Percentiles rank a stretch among this genome's conserved stretches.
Conservation (phyloP, 2,797 vertebrate species). For the Tenualosa ilisha region DNA sequence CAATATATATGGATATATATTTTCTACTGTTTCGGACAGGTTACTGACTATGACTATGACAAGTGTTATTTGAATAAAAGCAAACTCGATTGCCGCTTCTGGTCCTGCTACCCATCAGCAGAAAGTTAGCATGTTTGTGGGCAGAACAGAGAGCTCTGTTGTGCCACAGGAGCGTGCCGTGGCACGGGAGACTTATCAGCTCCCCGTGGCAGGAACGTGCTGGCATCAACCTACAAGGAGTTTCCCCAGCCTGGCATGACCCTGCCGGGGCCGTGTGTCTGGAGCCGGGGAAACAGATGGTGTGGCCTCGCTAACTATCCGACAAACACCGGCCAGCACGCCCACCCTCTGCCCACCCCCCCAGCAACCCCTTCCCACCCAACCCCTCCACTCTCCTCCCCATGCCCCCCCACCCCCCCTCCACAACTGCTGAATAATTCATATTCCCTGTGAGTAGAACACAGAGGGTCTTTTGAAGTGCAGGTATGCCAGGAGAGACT, state of each 20-base stretch:
- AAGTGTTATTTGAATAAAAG: not conserved
- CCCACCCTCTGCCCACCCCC: conserved; percentile 44
- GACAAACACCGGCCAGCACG: conserved; percentile 59
- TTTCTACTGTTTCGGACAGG: not conserved
- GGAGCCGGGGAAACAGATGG: conserved; percentile 77
- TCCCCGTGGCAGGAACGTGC: conserved; percentile 49
- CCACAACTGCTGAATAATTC: conserved; percentile 72
- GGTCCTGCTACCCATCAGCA: conserved; percentile 53
- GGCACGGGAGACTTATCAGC: conserved; percentile 64
- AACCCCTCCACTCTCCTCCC: not conserved
- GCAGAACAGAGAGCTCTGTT: conserved; percentile 70
- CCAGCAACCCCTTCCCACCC: not conserved
- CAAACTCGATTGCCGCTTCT: conserved; percentile 44
- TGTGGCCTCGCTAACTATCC: conserved; percentile 70
- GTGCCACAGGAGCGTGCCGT: conserved; percentile 63
- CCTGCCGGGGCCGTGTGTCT: not conserved
- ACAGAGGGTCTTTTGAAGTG: conserved; percentile 75
- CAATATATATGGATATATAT: not conserved
- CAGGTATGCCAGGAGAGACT: conserved; percentile 66
- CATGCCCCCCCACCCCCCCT: conserved; percentile 1
- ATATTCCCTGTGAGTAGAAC: conserved; percentile 64
- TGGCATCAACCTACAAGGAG: conserved; percentile 71
- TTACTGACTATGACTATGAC: not conserved
- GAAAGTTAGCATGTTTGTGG: conserved; percentile 50
- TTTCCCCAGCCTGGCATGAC: conserved; percentile 63